Conservation (phyloP, 2,113 vertebrate species). For the Scortum barcoo region DNA sequence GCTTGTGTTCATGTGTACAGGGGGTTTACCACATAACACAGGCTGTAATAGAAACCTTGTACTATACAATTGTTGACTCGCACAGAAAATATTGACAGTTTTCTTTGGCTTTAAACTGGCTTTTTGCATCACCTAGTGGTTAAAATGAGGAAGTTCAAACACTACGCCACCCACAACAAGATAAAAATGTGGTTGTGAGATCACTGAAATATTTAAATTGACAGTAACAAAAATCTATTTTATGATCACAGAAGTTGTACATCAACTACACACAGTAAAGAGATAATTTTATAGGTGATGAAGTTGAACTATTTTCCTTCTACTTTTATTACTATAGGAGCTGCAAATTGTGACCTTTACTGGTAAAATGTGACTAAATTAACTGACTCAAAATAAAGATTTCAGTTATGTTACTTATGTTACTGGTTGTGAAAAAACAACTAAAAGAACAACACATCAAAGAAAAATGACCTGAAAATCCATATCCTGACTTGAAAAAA, state of each 20-base stretch:
- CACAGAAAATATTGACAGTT: not conserved
- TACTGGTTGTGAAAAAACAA: not conserved
- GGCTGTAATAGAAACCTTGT: not conserved
- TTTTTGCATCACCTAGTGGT: constrained; percentile 54
- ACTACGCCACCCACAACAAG: too few species aligned
- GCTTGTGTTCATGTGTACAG: too few species aligned
- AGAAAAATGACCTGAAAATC: not conserved
- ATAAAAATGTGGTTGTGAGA: too few species aligned
- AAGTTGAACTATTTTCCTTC: not conserved
- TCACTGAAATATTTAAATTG: not conserved
- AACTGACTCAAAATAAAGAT: too few species aligned
- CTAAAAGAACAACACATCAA: not conserved
- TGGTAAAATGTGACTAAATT: not conserved
- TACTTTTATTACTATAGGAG: not conserved
- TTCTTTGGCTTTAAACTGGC: not conserved
- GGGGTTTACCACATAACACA: not conserved
- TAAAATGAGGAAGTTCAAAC: not conserved
- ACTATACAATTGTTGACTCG: not conserved
- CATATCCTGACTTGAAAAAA: not conserved
- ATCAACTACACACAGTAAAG: not conserved
- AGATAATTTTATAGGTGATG: not conserved
- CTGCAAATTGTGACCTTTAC: not conserved
- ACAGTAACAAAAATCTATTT: not conserved
- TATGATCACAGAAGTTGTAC: not conserved
- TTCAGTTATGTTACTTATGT: not conserved